Evolutionary conservation across 2,888 invertebrate genomes (phyloP), one percentile per base, ranked within the genome.

Genomic region (Chromoteleia sp.): DNA sequence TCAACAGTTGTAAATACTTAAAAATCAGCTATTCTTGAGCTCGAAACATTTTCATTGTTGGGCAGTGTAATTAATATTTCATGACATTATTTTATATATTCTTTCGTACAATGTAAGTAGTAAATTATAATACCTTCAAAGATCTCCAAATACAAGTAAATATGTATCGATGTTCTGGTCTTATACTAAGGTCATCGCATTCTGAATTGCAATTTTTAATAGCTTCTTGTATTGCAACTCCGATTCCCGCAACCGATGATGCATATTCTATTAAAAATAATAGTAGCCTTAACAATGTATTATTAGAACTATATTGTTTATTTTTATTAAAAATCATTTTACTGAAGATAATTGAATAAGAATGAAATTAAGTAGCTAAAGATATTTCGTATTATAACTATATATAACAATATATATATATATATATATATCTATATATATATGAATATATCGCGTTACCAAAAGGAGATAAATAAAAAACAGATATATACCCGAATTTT

Each of bases 181-280:
- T 93, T 85, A 94, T 92, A 88, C 91, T 92, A 14, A 92, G 92
- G 33, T 92, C 88, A 85, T 93, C 92, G 58, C 87, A 87, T 58
- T 90, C 87, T 85, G 90, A 89, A 15, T 87, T 85, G 36, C 88
- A 89, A 12, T 92, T 90, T 58, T 87, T 87, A 43, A 96, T 94
- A 43, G 94, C 92, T 73, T 93, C 91, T 83, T 95, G 93, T 61
- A 97, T 93, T 86, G 96, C 95, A 76, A 94, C 93, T 86, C 94
- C 95, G 93, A 97, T 96, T 90, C 96, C 95, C 58, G 95, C 95
- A 90, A 97, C 97, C 80, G 96, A 96, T 5, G 96, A 95, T 50
- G 94, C 94, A 50, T 91, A 91, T 71, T 92, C 92, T 92, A 25
- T 3, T 1, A 59, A 52, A n/a, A n/a, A n/a, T n/a, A n/a, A n/a